Evolutionary conservation across 2,113 vertebrate genomes (phyloP).

Genomic region (Chamaea fasciata): DNA sequence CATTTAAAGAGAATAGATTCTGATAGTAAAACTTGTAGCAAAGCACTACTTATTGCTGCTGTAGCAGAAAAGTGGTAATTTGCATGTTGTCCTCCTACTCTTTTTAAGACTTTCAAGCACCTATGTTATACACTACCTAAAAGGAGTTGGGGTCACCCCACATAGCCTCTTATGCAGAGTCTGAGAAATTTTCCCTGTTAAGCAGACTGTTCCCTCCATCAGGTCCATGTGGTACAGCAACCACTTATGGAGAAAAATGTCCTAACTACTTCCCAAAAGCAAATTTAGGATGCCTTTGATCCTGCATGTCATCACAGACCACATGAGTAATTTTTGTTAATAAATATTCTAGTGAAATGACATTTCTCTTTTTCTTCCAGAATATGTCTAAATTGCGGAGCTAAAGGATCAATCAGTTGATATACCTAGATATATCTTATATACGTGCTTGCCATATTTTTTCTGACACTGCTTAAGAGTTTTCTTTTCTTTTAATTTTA

Average conservation of each 20-base stretch:
- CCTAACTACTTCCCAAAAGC: not conserved
- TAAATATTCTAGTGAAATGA: not conserved
- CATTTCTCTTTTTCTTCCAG: not conserved
- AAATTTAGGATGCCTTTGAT: not conserved
- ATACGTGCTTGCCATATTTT: not conserved
- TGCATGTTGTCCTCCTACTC: not conserved
- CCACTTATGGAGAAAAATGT: not conserved
- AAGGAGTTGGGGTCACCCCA: not conserved
- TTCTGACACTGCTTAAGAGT: not conserved
- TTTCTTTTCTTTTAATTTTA: not conserved
- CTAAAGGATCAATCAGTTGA: not conserved
- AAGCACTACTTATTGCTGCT: not conserved
- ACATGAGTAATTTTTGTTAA: rapidly evolving
- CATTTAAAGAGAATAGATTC: not conserved
- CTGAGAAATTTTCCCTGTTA: not conserved
- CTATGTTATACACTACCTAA: not conserved
- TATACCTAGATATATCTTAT: not conserved
- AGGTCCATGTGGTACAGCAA: not conserved
- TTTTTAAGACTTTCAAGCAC: not conserved
- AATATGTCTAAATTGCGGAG: not conserved
- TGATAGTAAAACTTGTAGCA: not conserved
- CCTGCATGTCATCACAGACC: not conserved
- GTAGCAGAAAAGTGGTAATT: not conserved
- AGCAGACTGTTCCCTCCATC: not conserved
- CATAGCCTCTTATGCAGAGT: not conserved